Conservation (phyloP, 1,140 invertebrate species). For the Drosophila miranda region DNA sequence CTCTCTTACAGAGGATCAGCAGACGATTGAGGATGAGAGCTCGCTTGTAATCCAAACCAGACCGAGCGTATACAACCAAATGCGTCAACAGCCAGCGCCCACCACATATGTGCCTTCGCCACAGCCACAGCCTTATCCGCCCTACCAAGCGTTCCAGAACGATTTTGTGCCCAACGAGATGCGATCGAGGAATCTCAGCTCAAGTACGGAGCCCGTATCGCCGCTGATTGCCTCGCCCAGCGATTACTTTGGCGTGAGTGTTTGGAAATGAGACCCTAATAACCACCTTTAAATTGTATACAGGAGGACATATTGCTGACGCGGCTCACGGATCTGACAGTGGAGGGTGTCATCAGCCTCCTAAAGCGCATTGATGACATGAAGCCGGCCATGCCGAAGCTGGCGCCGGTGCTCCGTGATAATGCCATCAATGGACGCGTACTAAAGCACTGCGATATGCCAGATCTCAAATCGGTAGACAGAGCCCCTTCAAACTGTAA, state of each 20-base stretch:
- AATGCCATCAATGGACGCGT: conserved; percentile 96
- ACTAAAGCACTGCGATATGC: conserved; percentile 92
- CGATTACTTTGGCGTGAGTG: conserved; percentile 75
- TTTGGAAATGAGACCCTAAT: too few relatives aligned
- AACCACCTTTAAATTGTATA: conserved; percentile 23
- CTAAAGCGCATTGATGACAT: conserved; percentile 89
- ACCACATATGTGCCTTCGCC: conserved; percentile 78
- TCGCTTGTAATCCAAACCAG: conserved; percentile 77
- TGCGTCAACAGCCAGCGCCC: conserved; percentile 61
- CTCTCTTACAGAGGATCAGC: conserved; percentile 85
- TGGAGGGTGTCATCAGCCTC: conserved; percentile 90
- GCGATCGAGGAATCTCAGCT: conserved; percentile 60
- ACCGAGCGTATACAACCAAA: conserved; percentile 60
- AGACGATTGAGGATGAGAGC: conserved; percentile 86
- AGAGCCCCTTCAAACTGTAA: not conserved
- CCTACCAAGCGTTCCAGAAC: conserved; percentile 77
- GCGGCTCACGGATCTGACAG: conserved; percentile 87
- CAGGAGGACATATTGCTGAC: conserved; percentile 88
- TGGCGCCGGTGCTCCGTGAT: conserved; percentile 84
- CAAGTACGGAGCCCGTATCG: conserved; percentile 61
- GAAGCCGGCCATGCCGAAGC: conserved; percentile 82
- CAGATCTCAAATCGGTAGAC: conserved; percentile 91
- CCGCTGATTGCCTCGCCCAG: conserved; percentile 69
- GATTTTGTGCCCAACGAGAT: conserved; percentile 66
- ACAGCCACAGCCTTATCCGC: conserved; percentile 65